Conservation (phyloP, 2,888 invertebrate genomes). For the Eutolmus rufibarbis region DNA sequence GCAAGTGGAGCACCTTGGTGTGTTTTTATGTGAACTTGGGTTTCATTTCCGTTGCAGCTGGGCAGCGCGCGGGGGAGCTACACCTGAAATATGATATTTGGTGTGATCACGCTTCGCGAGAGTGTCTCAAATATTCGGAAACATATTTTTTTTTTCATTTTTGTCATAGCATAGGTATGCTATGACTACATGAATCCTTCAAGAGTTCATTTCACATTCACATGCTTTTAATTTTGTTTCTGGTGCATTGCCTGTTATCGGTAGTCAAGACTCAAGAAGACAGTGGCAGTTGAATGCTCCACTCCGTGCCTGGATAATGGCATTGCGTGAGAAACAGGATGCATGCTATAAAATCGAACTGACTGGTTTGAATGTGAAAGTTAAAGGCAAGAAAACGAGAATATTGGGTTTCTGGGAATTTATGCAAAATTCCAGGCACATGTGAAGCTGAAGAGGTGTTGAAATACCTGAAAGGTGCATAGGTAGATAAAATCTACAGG, state of each 20-base stretch:
- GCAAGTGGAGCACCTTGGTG: conserved; percentile 18
- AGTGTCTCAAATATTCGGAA: background rate
- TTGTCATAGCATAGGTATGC: background rate
- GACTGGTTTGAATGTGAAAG: background rate
- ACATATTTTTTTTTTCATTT: background rate
- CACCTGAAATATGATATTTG: conserved; percentile 10
- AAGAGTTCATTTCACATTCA: conserved; percentile 25
- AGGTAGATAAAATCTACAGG: background rate
- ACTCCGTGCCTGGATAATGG: background rate
- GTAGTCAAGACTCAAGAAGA: too few species aligned
- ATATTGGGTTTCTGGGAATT: conserved; percentile 2
- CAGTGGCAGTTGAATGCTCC: background rate
- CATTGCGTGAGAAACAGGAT: conserved; percentile 31
- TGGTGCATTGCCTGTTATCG: conserved; percentile 1
- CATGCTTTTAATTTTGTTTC: conserved; percentile 17
- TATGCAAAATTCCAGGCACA: background rate
- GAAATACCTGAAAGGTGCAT: background rate
- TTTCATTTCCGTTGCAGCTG: background rate
- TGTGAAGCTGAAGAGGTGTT: background rate
- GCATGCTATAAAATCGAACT: background rate
- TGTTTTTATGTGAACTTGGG: conserved; percentile 28
- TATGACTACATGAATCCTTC: background rate
- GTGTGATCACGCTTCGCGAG: background rate
- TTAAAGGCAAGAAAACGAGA: background rate
- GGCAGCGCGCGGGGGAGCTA: background rate